These are phyloP conservation scores for Vanacampus margaritifer DNA, from an alignment of 2,113 vertebrate species.

Conservation along the genomic window DNA sequence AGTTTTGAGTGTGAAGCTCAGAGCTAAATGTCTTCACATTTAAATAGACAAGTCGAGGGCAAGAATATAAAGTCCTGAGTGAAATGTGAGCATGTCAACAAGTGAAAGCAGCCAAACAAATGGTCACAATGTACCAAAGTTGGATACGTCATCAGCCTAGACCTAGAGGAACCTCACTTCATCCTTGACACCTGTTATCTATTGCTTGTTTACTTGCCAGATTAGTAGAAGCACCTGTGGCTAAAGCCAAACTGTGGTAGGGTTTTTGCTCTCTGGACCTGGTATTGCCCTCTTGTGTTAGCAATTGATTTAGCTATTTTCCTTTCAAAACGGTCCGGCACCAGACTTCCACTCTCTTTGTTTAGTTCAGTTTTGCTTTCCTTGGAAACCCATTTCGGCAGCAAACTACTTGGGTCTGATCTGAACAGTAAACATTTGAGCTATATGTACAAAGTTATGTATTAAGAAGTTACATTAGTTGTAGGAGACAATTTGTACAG, in stretches of 20 bases:
- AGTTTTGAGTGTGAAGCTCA: not conserved
- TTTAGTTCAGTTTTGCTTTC: not conserved
- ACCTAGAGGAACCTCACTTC: not conserved
- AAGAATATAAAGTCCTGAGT: not conserved
- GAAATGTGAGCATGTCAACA: conserved; percentile 1
- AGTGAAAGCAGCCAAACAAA: not conserved
- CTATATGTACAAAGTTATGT: not conserved
- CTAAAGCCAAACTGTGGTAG: too few species aligned
- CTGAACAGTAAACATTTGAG: not conserved
- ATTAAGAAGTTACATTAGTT: too few species aligned
- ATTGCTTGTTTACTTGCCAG: too few species aligned
- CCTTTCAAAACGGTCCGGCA: not conserved
- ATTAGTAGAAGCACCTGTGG: too few species aligned
- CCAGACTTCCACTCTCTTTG: not conserved
- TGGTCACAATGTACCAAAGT: too few species aligned
- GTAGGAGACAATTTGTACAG: too few species aligned
- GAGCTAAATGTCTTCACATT: not conserved
- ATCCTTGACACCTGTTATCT: not conserved
- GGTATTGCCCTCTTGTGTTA: not conserved
- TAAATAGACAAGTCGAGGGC: not conserved
- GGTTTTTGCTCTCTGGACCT: too few species aligned
- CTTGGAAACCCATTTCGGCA: not conserved
- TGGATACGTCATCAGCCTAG: too few species aligned
- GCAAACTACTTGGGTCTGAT: not conserved
- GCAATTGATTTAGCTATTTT: not conserved